These are phyloP conservation scores for Chlorospingus semifuscus DNA, from an alignment of 2,797 vertebrate genomes.

Conservation along the genomic window DNA sequence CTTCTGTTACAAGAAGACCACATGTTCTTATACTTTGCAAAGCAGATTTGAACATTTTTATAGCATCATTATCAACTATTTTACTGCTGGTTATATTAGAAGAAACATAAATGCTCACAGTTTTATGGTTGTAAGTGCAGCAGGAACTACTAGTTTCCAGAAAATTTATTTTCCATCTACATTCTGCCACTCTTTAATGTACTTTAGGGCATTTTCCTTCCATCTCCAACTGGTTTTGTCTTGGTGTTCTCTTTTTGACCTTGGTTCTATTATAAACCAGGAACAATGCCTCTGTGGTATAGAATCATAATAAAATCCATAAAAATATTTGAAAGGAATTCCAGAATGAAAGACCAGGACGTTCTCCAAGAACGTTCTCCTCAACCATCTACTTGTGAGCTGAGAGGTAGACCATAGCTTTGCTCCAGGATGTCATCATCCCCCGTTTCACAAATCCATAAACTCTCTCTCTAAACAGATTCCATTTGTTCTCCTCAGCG, in stretches of 20 bases:
- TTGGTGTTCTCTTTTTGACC: not conserved
- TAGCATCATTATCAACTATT: not conserved
- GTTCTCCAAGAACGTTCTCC: not conserved
- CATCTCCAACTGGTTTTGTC: not conserved
- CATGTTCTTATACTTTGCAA: not conserved
- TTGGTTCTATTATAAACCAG: not conserved
- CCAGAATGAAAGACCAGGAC: not conserved
- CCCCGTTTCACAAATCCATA: not conserved
- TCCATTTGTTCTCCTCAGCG: slow-evolving; percentile 7
- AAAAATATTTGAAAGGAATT: not conserved
- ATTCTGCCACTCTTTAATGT: not conserved
- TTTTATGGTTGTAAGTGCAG: not conserved
- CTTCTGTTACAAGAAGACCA: not conserved
- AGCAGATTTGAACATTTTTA: not conserved
- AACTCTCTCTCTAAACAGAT: not conserved
- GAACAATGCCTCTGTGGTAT: not conserved
- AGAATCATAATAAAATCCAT: not conserved
- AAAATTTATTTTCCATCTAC: not conserved
- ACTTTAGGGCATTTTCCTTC: not conserved
- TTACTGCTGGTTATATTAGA: not conserved
- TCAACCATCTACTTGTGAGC: not conserved
- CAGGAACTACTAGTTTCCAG: not conserved
- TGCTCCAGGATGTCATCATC: not conserved
- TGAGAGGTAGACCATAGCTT: not conserved
- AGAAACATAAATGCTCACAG: not conserved